Conservation (phyloP, 2,797 vertebrate genomes). For the Cottoperca gobio region DNA sequence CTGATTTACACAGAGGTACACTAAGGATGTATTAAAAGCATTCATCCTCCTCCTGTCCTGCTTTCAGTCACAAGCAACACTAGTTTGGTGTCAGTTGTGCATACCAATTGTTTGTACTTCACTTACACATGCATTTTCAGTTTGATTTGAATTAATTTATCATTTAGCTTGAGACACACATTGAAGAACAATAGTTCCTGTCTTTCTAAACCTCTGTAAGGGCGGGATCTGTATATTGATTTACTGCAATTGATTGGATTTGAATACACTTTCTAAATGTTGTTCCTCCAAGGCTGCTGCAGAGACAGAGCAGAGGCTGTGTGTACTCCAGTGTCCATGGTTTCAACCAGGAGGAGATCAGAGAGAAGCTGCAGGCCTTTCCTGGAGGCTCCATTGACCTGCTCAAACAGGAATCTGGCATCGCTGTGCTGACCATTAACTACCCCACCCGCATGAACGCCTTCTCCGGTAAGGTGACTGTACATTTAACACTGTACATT, state of each 20-base stretch:
- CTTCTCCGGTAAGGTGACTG: conserved; percentile 88
- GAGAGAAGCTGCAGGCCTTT: conserved; percentile 86
- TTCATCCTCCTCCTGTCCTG: neutral
- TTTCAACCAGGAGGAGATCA: conserved; percentile 85
- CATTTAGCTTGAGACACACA: neutral
- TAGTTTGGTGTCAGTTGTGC: neutral
- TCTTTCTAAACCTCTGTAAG: neutral
- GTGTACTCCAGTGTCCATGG: conserved; percentile 82
- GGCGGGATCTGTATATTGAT: neutral
- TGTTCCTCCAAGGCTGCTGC: conserved; percentile 64
- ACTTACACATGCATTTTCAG: neutral
- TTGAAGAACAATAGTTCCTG: neutral
- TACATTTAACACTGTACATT: neutral
- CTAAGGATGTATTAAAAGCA: neutral
- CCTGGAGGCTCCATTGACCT: conserved; percentile 91
- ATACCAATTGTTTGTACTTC: neutral
- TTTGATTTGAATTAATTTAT: neutral
- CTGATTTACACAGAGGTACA: conserved; percentile 9
- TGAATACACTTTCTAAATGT: neutral
- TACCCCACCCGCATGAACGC: conserved; percentile 94
- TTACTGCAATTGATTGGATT: neutral
- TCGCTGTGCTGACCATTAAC: conserved; percentile 92
- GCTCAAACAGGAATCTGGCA: conserved; percentile 86
- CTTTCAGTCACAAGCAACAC: neutral
- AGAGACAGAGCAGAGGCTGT: conserved; percentile 69